Evolutionary conservation across 2,888 invertebrate species (phyloP), one percentile per base, ranked within the genome.

Genomic region (Ethmia dodecea): DNA sequence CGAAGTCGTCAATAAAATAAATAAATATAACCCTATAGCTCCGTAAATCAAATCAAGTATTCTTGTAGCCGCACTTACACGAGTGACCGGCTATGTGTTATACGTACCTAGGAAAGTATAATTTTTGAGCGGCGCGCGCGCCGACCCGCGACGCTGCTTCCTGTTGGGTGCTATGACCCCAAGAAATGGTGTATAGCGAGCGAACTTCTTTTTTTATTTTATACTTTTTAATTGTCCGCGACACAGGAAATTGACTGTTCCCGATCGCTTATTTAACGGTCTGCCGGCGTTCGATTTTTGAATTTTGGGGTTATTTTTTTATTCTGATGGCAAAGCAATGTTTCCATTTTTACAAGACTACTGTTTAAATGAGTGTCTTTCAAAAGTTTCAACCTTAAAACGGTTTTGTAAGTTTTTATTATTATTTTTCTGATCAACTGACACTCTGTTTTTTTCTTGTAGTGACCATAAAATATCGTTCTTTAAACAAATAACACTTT

Each of bases 151-250:
- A 72, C 83, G 70, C 42, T 36, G 61, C 63, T 83, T 86, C 84
- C 84, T 79, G 79, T 68, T 70, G 71, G 84, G 86, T 84, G 83
- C 84, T 83, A 80, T 83, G 86, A 84, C 84, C 84, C 79, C 81
- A 75, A 78, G 78, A 83, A 83, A 79, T 80, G 75, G 72, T 69
- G 60, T 68, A 65, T 64, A 60, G 59, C 51, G 52, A 52, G 62
- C 61, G 69, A 74, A 71, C 70, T 69, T 68, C 63, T 65, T 66
- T 68, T 61, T 60, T 64, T 59, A 60, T 60, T 58, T 67, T 52
- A 55, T 50, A 33, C 29, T 56, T 57, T 69, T 77, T 76, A 76
- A 74, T 72, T 64, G 67, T 67, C 50, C 52, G 48, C 53, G 57
- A 55, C 64, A 75, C 81, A 83, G 83, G 83, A 83, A 83, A 83